These are phyloP conservation scores for Hiodon alosoides DNA, from an alignment of 2,113 vertebrate species.

Conservation along the genomic window DNA sequence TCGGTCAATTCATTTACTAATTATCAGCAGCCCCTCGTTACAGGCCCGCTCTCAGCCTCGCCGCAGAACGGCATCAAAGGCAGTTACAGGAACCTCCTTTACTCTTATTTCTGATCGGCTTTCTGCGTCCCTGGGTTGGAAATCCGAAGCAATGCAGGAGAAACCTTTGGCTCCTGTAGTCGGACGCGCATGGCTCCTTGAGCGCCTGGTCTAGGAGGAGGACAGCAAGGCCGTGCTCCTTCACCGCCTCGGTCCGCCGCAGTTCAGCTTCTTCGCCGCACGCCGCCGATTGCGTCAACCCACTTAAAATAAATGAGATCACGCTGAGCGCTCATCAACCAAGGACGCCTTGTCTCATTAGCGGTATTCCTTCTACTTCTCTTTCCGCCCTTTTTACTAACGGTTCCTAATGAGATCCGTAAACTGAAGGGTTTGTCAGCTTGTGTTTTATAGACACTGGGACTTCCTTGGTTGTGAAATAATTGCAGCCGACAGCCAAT, in stretches of 20 bases:
- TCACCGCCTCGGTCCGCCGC: too few relatives aligned
- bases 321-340: not conserved
- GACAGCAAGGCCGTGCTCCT: too few relatives aligned
- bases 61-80: conserved; percentile 37
- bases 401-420: not conserved
- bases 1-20: conserved; percentile 58
- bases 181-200: too few relatives aligned
- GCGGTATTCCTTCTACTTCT: too few relatives aligned
- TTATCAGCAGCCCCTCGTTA: conserved; percentile 44
- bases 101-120: conserved; percentile 21
- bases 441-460: not conserved
- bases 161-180: too few relatives aligned
- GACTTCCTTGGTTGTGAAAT: not conserved
- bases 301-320: not conserved
- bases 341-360: not conserved
- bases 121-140: too few relatives aligned
- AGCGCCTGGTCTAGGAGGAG: too few relatives aligned
- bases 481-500: not conserved
- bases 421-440: not conserved
- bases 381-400: not conserved
- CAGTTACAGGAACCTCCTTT: conserved; percentile 30
- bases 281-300: not conserved
- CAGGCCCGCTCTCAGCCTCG: conserved; percentile 31
- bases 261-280: too few relatives aligned
- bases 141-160: too few relatives aligned